phyloP scores from a whole-genome alignment of 2,797 vertebrate genomes.

The Schizopygopsis pylzovi region DNA sequence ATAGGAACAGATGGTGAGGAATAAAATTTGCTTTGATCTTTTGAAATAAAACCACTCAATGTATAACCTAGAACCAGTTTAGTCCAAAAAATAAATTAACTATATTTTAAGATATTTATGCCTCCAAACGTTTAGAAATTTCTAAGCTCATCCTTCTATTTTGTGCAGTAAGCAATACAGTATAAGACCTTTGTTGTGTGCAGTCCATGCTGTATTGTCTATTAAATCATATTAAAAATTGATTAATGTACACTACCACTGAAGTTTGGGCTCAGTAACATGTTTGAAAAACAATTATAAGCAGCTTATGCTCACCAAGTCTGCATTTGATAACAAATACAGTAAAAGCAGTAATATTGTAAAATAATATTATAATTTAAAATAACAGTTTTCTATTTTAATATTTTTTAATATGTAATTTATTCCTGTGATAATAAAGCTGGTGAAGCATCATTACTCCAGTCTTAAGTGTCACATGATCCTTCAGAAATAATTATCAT shows the following conservation, averaged over 20 bases:
- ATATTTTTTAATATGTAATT: background rate
- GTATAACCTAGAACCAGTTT: background rate
- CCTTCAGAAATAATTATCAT: background rate
- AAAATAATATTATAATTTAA: too few relatives aligned
- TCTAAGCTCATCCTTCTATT: background rate
- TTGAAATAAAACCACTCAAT: background rate
- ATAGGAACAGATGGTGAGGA: background rate
- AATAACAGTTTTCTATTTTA: background rate
- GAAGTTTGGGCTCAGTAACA: background rate
- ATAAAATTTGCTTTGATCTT: background rate
- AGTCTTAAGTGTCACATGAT: background rate
- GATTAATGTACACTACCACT: background rate
- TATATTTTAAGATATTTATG: background rate
- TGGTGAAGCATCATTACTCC: background rate
- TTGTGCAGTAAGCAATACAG: background rate
- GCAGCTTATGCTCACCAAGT: background rate
- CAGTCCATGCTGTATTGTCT: background rate
- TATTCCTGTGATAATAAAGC: background rate
- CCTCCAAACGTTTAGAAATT: background rate
- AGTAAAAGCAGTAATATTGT: background rate
- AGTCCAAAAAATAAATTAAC: background rate
- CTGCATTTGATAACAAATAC: background rate
- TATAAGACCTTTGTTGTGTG: background rate
- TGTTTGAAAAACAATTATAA: background rate
- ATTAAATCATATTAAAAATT: background rate